Percentiles rank a stretch among this genome's conserved stretches.
Conservation (phyloP, 1,140 invertebrate genomes). For the Capitella teleta region DNA sequence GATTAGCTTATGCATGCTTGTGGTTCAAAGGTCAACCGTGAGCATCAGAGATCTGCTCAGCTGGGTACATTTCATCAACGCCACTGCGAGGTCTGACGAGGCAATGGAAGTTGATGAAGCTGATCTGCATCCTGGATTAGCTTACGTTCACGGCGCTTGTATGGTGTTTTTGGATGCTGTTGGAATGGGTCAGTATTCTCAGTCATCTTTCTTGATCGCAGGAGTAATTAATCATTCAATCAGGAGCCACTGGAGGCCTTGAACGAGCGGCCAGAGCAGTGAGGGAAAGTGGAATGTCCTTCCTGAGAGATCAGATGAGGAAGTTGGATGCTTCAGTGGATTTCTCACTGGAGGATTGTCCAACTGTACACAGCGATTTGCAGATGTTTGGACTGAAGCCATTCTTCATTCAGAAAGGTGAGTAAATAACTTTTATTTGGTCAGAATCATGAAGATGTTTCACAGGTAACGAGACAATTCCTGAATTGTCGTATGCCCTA, state of each 20-base stretch:
- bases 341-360: too few relatives aligned
- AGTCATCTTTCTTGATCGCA: too few relatives aligned
- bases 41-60: constrained; percentile 86
- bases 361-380: too few relatives aligned
- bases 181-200: constrained; percentile 32
- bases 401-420: too few relatives aligned
- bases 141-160: constrained; percentile 75
- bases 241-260: too few relatives aligned
- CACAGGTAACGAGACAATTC: background rate
- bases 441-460: background rate
- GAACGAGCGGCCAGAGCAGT: too few relatives aligned
- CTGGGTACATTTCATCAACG: constrained; percentile 82
- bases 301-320: too few relatives aligned
- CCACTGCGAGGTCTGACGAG: background rate
- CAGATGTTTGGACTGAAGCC: too few relatives aligned
- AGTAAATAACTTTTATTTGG: too few relatives aligned
- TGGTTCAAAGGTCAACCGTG: constrained; percentile 41
- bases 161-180: constrained; percentile 84
- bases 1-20: background rate
- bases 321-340: too few relatives aligned
- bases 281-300: too few relatives aligned
- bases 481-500: background rate
- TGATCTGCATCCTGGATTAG: constrained; percentile 19
- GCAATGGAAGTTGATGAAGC: constrained; percentile 15
- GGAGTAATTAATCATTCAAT: too few relatives aligned